Evolutionary conservation across 2,113 vertebrate species (phyloP).

Genomic region (Phylloscopus whistleri): DNA sequence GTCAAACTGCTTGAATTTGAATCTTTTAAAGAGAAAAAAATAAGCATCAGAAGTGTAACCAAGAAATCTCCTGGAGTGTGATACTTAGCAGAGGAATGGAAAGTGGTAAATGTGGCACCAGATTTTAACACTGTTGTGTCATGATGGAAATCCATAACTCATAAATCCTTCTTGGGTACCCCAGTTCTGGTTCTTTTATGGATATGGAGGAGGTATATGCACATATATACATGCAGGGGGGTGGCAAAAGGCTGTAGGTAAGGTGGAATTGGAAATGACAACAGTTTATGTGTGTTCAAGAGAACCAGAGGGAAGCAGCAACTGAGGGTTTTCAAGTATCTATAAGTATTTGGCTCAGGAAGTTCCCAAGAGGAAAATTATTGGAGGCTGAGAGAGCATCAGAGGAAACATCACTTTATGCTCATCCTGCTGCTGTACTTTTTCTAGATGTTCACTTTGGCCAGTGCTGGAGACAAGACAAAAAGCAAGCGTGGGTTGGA

Average conservation of each 20-base stretch:
- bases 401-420: background rate
- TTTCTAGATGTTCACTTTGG: background rate
- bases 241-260: background rate
- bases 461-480: background rate
- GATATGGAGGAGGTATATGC: background rate
- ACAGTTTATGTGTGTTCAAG: background rate
- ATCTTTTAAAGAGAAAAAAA: slow-evolving; percentile 13
- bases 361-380: background rate
- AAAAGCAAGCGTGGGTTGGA: background rate
- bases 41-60: background rate
- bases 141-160: background rate
- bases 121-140: background rate
- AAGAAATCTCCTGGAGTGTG: background rate
- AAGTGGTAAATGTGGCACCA: background rate
- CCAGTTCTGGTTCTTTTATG: background rate
- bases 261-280: background rate
- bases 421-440: background rate
- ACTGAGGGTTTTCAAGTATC: background rate
- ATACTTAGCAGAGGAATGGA: background rate
- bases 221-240: background rate
- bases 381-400: background rate
- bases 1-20: slow-evolving; percentile 21
- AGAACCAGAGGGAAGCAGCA: background rate
- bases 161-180: background rate
- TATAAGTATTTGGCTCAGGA: background rate